Conservation (phyloP, 2,888 invertebrate species). For the Apotomis capreana region DNA sequence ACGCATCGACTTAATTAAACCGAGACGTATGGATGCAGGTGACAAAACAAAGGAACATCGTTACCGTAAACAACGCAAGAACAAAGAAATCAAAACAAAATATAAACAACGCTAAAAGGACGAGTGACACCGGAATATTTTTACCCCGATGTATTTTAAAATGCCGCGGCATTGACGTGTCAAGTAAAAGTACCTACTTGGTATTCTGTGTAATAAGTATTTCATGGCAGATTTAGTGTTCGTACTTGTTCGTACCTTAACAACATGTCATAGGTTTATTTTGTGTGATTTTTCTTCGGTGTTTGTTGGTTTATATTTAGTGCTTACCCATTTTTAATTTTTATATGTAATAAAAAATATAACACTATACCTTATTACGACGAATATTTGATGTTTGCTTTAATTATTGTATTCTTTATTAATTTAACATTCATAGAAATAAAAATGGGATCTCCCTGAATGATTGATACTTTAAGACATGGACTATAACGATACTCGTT, state of each 20-base stretch:
- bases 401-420: too few relatives aligned
- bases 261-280: neutral
- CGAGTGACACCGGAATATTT: slow-evolving; percentile 50
- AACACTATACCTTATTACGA: too few relatives aligned
- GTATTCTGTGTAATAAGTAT: slow-evolving; percentile 22
- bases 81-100: slow-evolving; percentile 47
- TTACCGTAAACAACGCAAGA: slow-evolving; percentile 42
- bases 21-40: slow-evolving; percentile 46
- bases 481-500: too few relatives aligned
- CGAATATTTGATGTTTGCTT: too few relatives aligned
- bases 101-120: slow-evolving; percentile 48
- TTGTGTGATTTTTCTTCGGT: neutral
- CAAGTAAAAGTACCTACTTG: slow-evolving; percentile 26
- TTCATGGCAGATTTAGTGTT: slow-evolving; percentile 17
- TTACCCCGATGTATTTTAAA: slow-evolving; percentile 46
- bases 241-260: neutral
- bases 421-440: too few relatives aligned
- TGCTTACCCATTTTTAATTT: neutral
- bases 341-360: too few relatives aligned
- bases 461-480: too few relatives aligned
- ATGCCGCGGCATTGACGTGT: slow-evolving; percentile 56
- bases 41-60: slow-evolving; percentile 50
- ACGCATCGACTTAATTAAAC: slow-evolving; percentile 43
- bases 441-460: too few relatives aligned
- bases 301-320: neutral